Conservation (phyloP, 2,797 vertebrate species). For the Enteromius afrohamiltoni region DNA sequence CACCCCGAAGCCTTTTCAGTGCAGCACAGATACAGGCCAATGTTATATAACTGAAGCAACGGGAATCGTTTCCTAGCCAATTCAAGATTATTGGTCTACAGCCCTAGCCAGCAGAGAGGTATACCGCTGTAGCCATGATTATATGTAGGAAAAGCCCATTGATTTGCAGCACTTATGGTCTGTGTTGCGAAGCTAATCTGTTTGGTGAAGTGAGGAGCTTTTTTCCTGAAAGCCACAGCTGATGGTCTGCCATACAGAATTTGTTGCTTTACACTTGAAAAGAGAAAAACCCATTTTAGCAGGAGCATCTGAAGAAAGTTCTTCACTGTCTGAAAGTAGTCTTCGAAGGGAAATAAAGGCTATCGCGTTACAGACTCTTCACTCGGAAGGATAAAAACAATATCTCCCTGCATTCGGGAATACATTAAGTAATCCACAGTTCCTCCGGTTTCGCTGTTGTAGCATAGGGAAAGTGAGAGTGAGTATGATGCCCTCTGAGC, state of each 20-base stretch:
- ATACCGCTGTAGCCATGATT: constrained; percentile 66
- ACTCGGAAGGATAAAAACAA: constrained; percentile 65
- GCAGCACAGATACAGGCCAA: background rate
- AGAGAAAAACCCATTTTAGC: constrained; percentile 65
- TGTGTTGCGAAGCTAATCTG: constrained; percentile 77
- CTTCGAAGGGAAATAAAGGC: constrained; percentile 65
- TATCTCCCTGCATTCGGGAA: constrained; percentile 67
- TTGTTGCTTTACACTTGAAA: constrained; percentile 68
- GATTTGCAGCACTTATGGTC: constrained; percentile 77
- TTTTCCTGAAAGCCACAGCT: constrained; percentile 70
- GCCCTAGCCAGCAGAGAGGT: constrained; percentile 63
- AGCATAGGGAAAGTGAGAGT: constrained; percentile 64
- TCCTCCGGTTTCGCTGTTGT: constrained; percentile 67
- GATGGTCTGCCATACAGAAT: constrained; percentile 70
- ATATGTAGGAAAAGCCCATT: constrained; percentile 59
- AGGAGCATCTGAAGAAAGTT: constrained; percentile 45
- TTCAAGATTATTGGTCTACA: constrained; percentile 14
- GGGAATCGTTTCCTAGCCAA: constrained; percentile 26
- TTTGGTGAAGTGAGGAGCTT: constrained; percentile 72
- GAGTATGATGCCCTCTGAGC: constrained; percentile 70
- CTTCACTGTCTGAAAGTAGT: constrained; percentile 71
- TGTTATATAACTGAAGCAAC: background rate
- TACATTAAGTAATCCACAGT: constrained; percentile 66
- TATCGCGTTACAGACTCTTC: constrained; percentile 72
- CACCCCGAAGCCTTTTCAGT: background rate